Evolutionary conservation across 2,113 vertebrate genomes (phyloP), one percentile per base, ranked within the genome.

Genomic region (Pseudorectes ferrugineus): DNA sequence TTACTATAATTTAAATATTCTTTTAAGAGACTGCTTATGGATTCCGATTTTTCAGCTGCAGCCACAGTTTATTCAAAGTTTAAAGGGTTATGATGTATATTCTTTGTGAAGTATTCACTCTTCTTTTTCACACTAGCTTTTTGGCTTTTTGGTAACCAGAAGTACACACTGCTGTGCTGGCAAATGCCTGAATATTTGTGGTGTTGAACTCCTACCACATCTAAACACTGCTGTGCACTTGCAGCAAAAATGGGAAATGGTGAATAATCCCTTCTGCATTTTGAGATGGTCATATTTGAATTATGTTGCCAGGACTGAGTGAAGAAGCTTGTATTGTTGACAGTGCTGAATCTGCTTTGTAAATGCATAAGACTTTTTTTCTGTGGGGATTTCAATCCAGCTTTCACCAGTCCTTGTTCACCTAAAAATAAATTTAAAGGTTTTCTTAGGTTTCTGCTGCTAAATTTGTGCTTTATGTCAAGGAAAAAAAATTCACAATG

Each of bases 1-100:
- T 93, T 93, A 33, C 76, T 86, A 14, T 63, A 12, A 71, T 79
- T 88, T 86, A 86, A 94, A 86, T 94, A 87, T 43, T 95, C 45
- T 85, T 92, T 85, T 74, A 63, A 67, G 79, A 52, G 36, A 15
- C 29, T 86, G 35, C 51, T 93, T 74, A 86, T 59, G 46, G 35
- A 86, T 94, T 86, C 38, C 1, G 20, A 46, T n/a, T 92, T 88
- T 91, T 86, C 51, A 80, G 19, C 76, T 68, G 59, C 70, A 51
- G 2, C 55, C 81, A 29, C 33, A 62, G 38, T 76, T 89, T 77
- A 49, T 88, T 86, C 4, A 2, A 70, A 58, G 10, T 80, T 88
- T 67, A n/a, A 79, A 96, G 68, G 59, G 25, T 35, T 83, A 31
- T 24, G 58, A 88, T 83, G 25, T 66, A 33, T 88, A 68, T 82